Conservation (phyloP, 2,797 vertebrate genomes). For the Carduelis carduelis region DNA sequence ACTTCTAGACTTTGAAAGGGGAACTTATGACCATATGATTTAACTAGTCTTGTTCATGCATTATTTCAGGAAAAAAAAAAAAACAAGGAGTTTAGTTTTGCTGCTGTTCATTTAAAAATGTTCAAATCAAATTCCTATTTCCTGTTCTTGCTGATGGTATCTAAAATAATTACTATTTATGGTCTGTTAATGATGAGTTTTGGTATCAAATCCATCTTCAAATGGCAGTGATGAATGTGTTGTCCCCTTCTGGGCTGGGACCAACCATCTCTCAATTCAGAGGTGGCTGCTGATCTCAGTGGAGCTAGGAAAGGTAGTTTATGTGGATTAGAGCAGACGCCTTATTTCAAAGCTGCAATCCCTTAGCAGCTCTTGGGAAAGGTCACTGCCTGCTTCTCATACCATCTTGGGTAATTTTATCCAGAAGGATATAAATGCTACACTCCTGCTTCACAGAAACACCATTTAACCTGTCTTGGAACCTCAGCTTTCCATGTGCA, state of each 20-base stretch:
- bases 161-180: background rate
- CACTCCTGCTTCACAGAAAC: background rate
- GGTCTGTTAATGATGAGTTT: background rate
- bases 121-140: background rate
- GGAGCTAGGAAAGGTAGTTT: background rate
- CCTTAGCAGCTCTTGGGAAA: conserved; percentile 13
- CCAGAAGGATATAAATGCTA: background rate
- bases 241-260: background rate
- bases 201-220: background rate
- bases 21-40: background rate
- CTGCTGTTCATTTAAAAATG: background rate
- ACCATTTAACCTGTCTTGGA: background rate
- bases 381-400: conserved; percentile 9
- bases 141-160: background rate
- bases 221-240: background rate
- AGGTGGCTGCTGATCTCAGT: background rate
- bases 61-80: background rate
- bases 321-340: background rate
- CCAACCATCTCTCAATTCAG: background rate
- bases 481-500: background rate
- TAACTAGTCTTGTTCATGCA: background rate
- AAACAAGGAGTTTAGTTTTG: background rate
- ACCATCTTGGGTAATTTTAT: background rate
- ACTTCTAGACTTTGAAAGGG: background rate
- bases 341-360: conserved; percentile 12